These are phyloP conservation scores for Charanyca ferruginea DNA, from an alignment of 2,888 invertebrate species.

Conservation along the genomic window DNA sequence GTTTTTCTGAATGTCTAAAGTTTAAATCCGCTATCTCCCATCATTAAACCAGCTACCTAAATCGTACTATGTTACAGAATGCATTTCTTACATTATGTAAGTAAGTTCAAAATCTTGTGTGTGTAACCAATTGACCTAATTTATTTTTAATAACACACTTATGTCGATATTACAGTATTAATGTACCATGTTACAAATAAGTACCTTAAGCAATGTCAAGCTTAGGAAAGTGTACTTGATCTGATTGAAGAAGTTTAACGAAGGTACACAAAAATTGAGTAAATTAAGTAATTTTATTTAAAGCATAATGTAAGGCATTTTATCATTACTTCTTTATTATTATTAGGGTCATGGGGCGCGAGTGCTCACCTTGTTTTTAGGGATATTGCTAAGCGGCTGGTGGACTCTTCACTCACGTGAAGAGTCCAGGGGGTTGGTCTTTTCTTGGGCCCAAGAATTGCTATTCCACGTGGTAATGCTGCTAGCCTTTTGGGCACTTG, in stretches of 20 bases:
- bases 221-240: conserved; percentile 21
- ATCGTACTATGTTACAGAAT: conserved; percentile 60
- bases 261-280: too few relatives aligned
- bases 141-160: conserved; percentile 65
- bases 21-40: conserved; percentile 36
- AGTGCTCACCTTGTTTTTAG: too few relatives aligned
- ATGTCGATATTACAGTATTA: conserved; percentile 49
- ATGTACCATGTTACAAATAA: conserved; percentile 52
- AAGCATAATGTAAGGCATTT: too few relatives aligned
- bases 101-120: conserved; percentile 68
- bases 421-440: too few relatives aligned
- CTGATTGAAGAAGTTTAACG: neutral
- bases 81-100: conserved; percentile 70
- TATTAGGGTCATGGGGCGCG: too few relatives aligned
- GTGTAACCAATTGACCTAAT: conserved; percentile 72
- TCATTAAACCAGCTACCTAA: conserved; percentile 11
- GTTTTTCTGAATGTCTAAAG: neutral
- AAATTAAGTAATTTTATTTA: too few relatives aligned
- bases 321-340: too few relatives aligned
- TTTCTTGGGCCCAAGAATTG: too few relatives aligned
- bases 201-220: conserved; percentile 26
- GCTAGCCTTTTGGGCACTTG: too few relatives aligned
- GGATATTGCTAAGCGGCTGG: too few relatives aligned
- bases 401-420: too few relatives aligned
- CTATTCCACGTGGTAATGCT: too few relatives aligned